phyloP scores from a whole-genome alignment of 2,888 invertebrate species.

The Napeogenes inachia region DNA sequence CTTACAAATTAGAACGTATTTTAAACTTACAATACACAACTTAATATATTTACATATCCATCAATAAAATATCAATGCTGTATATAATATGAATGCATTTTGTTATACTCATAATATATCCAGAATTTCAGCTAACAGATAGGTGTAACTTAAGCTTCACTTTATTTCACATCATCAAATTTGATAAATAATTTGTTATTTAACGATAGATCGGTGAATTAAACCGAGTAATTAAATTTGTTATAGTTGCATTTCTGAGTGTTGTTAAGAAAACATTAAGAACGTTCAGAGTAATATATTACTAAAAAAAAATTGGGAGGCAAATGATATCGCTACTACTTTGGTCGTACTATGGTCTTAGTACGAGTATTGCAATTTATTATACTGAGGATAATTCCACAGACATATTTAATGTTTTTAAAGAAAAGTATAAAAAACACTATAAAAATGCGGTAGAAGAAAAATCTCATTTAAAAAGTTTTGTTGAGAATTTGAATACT shows the following conservation, averaged over 20 bases:
- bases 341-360: constrained; percentile 4
- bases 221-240: too few relatives aligned
- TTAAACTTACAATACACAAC: too few relatives aligned
- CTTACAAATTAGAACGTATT: too few relatives aligned
- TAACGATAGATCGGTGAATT: neutral
- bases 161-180: too few relatives aligned
- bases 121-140: too few relatives aligned
- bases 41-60: too few relatives aligned
- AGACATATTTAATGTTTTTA: constrained; percentile 42
- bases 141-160: too few relatives aligned
- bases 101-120: too few relatives aligned
- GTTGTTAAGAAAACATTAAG: neutral
- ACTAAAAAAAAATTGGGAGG: neutral
- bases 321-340: neutral
- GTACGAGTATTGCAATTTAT: constrained; percentile 9
- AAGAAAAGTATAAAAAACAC: constrained; percentile 42
- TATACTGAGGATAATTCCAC: constrained; percentile 31
- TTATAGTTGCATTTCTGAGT: too few relatives aligned
- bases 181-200: neutral
- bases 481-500: constrained; percentile 43
- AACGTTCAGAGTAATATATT: neutral
- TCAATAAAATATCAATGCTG: too few relatives aligned
- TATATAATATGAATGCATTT: too few relatives aligned
- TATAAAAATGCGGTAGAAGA: constrained; percentile 39
- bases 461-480: constrained; percentile 39